Conservation (phyloP, 1,140 invertebrate genomes). For the Cardiocondyla obscurior region DNA sequence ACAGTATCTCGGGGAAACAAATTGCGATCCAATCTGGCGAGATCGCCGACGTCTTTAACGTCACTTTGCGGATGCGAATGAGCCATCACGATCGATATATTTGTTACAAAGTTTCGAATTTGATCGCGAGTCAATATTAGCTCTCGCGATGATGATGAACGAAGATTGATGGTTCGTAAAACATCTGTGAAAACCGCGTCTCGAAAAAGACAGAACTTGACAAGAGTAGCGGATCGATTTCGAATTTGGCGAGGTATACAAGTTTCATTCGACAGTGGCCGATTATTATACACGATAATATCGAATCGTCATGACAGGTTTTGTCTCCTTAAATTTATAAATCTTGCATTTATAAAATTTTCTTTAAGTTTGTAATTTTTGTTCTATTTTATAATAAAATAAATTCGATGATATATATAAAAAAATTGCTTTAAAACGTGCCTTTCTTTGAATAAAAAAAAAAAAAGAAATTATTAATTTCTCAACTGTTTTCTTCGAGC, state of each 20-base stretch:
- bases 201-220: neutral
- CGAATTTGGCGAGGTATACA: neutral
- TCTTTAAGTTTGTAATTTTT: too few species aligned
- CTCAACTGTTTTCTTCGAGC: too few species aligned
- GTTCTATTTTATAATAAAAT: neutral
- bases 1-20: slow-evolving; percentile 13
- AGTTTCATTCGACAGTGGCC: neutral
- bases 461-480: too few species aligned
- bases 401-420: neutral
- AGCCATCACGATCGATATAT: slow-evolving; percentile 22
- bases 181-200: neutral
- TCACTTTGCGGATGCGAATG: neutral
- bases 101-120: slow-evolving; percentile 24
- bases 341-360: neutral
- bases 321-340: neutral
- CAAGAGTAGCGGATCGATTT: neutral
- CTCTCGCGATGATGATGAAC: neutral
- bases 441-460: neutral
- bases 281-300: neutral
- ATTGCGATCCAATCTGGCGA: neutral
- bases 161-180: slow-evolving; percentile 20
- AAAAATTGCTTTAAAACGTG: neutral
- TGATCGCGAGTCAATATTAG: slow-evolving; percentile 58
- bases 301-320: neutral
- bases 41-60: slow-evolving; percentile 12